Base-by-base conservation (phyloP, 1,140 invertebrate species). In the Acromyrmex echinatior region DNA sequence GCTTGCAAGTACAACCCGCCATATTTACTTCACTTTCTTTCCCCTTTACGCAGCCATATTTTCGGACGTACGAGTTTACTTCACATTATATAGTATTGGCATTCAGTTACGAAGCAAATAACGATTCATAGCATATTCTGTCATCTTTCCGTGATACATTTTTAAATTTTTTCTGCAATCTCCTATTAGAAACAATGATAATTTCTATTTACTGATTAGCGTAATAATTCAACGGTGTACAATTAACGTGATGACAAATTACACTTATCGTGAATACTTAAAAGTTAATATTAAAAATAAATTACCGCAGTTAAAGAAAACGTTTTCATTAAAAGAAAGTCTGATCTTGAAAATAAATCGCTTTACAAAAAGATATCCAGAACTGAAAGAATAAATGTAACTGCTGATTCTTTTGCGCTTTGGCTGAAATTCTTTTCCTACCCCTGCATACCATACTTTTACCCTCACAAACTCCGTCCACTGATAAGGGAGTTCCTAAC, bases 401-500 rank as follows among this genome's bases (percentile, higher is more conserved):
- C 56, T n/a, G 80, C 56, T 25, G 70, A 84, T 58, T 76, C 70
- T 76, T 76, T 76, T 74, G 56, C 79, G 66, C 65, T 58, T 81
- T 28, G 66, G 56, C 49, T 51, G 25, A 86, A 70, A 81, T 86
- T 81, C 63, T 71, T 81, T 82, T 53, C 53, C 63, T 70, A 53
- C 31, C 18, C 45, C 49, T 45, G 39, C 56, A 18, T 49, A 21
- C 45, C 79, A 31, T 49, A 63, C 53, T 81, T 81, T 87, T 14
- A 51, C 86, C 68, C 51, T 65, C 53, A 9, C 65, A 51, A 80
- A 68, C 85, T 86, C 65, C 31, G 65, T 70, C 28, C 45, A 35
- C 28, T 80, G 84, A 91, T 88, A 91, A 91, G 82, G 76, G 87
- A 84, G 89, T 86, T 76, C 78, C 84, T 82, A 73, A 74, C 68